Evolutionary conservation across 2,888 invertebrate genomes (phyloP).

Genomic region (Thyatira batis): DNA sequence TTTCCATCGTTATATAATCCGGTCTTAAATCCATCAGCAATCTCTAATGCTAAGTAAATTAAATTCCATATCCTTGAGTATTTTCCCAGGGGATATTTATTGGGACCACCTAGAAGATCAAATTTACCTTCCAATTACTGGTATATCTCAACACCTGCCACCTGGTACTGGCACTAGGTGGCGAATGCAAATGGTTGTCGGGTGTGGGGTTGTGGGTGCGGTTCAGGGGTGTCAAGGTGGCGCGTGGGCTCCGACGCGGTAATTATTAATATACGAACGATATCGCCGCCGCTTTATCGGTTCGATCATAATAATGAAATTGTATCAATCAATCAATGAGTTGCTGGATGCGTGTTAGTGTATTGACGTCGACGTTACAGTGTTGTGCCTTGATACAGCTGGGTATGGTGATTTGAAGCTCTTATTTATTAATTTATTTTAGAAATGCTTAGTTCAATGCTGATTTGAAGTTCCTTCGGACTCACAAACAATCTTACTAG

Average conservation of each 20-base stretch:
- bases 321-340: background rate
- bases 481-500: no score
- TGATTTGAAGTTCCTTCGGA: no score
- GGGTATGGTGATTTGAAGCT: background rate
- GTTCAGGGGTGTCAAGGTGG: constrained; percentile 57
- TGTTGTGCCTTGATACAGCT: background rate
- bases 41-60: no score
- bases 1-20: no score
- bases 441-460: no score
- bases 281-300: constrained; percentile 10
- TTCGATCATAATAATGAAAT: background rate
- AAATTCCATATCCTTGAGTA: background rate
- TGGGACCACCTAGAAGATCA: constrained; percentile 26
- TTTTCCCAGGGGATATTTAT: background rate
- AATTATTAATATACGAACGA: constrained; percentile 50
- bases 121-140: constrained; percentile 42
- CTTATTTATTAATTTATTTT: background rate
- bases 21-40: background rate
- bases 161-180: constrained; percentile 30
- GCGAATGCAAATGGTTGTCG: constrained; percentile 34
- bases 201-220: constrained; percentile 31
- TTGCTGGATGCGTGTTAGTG: background rate
- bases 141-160: constrained; percentile 44
- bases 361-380: background rate
- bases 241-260: constrained; percentile 34